Base-by-base conservation (phyloP, 2,113 vertebrate species). In the Puma concolor region DNA sequence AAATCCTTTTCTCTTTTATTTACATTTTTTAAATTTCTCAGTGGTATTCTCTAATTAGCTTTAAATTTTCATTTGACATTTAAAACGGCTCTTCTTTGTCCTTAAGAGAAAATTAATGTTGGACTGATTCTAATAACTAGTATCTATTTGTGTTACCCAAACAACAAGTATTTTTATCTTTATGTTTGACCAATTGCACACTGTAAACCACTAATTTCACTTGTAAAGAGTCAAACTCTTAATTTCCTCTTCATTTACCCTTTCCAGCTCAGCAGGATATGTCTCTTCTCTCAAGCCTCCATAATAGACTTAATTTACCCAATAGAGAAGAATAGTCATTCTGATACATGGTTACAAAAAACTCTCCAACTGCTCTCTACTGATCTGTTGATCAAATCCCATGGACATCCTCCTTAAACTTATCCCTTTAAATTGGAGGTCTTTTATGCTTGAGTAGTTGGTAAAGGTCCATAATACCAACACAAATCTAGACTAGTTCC, bases 121-220 rank as follows among this genome's bases (percentile, higher is more conserved):
- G 48, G 87, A 67, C 90, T 96, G 95, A 95, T 97, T 80, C 50
- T 96, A 93, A 95, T 91, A 92, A n/a, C 76, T 94, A 67, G 95
- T 95, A 90, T 98, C 97, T 97, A 96, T 97, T 97, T 97, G 90
- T 88, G 92, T 95, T 94, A 92, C 71, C 79, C 86, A 95, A 97
- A 98, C 76, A 97, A 96, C 74, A 97, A 96, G 95, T 97, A 97
- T 95, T 95, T 98, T 97, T 97, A 95, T 97, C 96, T 95, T 89
- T 93, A 96, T 97, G 92, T 97, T 97, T 97, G 96, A 95, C 92
- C 97, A 97, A 97, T 66, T 94, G 52, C 89, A 95, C 89, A 92
- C 74, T 36, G 94, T 90, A 97, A 98, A 96, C 96, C 71, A 96
- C 80, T 97, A 97, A 97, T 98, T 98, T 97, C 86, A 96, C 80